These are phyloP conservation scores for Eulemur mongoz DNA, from an alignment of 2,797 vertebrate genomes.

Conservation along the genomic window DNA sequence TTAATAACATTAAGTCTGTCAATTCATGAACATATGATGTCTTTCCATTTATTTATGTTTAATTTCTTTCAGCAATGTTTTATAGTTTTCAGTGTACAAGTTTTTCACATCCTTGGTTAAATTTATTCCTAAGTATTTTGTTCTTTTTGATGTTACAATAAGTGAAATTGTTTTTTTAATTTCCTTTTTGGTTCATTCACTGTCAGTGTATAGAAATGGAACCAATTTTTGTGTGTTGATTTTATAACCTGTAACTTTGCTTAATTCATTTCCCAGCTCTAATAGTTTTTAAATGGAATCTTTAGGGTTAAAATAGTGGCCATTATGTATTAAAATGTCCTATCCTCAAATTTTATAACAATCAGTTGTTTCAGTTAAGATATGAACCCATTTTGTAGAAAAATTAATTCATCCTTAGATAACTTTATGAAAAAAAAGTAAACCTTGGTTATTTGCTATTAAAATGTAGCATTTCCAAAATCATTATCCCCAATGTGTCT, in stretches of 20 bases:
- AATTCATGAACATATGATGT: neutral
- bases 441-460: neutral
- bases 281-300: neutral
- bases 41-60: neutral
- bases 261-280: neutral
- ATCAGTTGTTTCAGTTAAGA: neutral
- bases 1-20: neutral
- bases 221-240: neutral
- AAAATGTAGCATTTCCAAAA: neutral
- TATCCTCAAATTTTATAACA: neutral
- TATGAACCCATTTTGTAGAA: neutral
- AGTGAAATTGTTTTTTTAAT: neutral
- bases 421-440: neutral
- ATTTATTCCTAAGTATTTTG: neutral
- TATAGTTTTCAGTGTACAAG: neutral
- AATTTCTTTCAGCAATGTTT: neutral
- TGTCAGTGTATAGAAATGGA: neutral
- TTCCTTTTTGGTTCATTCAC: neutral
- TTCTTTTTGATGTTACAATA: neutral
- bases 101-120: neutral
- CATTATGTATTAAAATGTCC: neutral
- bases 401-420: neutral
- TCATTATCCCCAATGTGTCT: neutral
- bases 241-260: neutral
- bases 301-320: neutral